Evolutionary conservation across 64 coral and sea anemone species (phyloP).

Genomic region (Porites lutea): DNA sequence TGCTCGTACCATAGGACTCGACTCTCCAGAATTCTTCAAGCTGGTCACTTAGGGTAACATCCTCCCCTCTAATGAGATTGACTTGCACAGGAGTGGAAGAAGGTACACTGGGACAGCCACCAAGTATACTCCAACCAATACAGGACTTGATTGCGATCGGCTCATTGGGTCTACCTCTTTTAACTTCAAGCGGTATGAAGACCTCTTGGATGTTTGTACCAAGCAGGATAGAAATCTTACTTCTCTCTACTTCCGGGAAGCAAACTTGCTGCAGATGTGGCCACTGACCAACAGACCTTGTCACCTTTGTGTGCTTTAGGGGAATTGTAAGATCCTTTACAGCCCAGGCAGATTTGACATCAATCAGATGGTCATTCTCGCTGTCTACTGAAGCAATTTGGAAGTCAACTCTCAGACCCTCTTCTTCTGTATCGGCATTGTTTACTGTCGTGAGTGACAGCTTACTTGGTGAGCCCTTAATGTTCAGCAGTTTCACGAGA

Average conservation of each 20-base stretch:
- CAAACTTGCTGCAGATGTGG: constrained; percentile 27
- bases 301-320: constrained; percentile 13
- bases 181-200: constrained; percentile 68
- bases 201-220: constrained; percentile 31
- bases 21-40: constrained; percentile 45
- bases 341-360: too few species aligned
- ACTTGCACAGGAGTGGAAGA: background rate
- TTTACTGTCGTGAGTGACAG: too few species aligned
- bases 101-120: background rate
- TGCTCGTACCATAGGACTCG: constrained; percentile 16
- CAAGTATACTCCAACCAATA: constrained; percentile 66
- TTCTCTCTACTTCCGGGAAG: constrained; percentile 42
- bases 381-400: too few species aligned
- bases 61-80: constrained; percentile 4
- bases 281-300: constrained; percentile 11
- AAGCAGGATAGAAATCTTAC: constrained; percentile 50
- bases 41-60: background rate
- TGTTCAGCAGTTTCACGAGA: too few species aligned
- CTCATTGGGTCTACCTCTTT: constrained; percentile 25
- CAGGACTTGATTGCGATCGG: constrained; percentile 59
- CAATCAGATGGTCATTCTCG: too few species aligned
- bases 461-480: too few species aligned
- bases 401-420: too few species aligned
- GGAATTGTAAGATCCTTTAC: constrained; percentile 25
- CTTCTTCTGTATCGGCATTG: too few species aligned